phyloP scores from a whole-genome alignment of 1,140 invertebrate species.

The Cotesia vestalis region DNA sequence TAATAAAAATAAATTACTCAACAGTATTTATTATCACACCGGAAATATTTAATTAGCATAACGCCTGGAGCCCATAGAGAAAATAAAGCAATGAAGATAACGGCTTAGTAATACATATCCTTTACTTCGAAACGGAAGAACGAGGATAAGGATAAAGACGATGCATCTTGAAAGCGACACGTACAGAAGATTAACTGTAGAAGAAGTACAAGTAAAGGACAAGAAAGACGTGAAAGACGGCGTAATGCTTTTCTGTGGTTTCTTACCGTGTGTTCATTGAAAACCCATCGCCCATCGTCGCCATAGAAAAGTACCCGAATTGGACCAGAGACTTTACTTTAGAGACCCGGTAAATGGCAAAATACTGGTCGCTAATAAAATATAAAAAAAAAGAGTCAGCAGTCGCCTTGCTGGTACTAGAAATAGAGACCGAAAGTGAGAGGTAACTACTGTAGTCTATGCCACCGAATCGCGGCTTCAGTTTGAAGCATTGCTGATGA shows the following conservation, averaged over 20 bases:
- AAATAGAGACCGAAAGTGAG: no score
- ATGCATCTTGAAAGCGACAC: constrained; percentile 10
- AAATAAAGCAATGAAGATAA: not conserved
- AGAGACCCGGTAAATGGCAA: not conserved
- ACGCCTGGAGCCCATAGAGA: not conserved
- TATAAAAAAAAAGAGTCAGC: not conserved
- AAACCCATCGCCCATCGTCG: not conserved
- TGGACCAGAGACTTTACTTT: no score
- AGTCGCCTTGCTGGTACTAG: not conserved
- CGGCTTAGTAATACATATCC: no score
- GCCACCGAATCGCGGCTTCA: not conserved
- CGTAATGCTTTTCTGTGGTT: constrained; percentile 13
- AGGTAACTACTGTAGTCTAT: no score
- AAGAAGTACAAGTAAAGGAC: not conserved
- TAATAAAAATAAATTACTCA: constrained; percentile 37
- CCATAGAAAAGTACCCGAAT: no score
- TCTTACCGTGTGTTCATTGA: not conserved
- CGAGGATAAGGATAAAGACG: constrained; percentile 3
- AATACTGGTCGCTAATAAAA: not conserved
- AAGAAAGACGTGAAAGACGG: constrained; percentile 7
- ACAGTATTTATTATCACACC: constrained; percentile 38
- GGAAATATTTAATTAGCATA: constrained; percentile 52
- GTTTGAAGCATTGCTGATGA: not conserved
- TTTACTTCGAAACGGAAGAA: not conserved
- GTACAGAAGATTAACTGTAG: constrained; percentile 24